These are phyloP conservation scores for Salticus scenicus DNA, from an alignment of 2,888 invertebrate genomes.

Conservation along the genomic window DNA sequence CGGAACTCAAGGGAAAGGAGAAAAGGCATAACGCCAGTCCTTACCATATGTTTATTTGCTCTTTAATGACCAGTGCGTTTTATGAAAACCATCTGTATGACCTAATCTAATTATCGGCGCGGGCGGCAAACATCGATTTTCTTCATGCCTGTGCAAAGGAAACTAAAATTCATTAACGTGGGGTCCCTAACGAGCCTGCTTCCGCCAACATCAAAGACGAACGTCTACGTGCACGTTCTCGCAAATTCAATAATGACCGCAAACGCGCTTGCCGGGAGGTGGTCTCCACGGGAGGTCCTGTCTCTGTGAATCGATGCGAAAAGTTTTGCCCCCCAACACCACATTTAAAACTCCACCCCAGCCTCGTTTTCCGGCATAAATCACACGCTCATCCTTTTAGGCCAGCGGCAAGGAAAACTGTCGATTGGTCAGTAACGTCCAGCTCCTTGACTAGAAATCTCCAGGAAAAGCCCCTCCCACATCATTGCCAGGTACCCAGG, in stretches of 20 bases:
- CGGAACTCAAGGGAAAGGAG: slow-evolving; percentile 9
- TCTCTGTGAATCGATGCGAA: slow-evolving; percentile 52
- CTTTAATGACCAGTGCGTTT: slow-evolving; percentile 69
- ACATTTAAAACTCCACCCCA: slow-evolving; percentile 58
- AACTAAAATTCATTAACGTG: slow-evolving; percentile 68
- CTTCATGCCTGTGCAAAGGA: slow-evolving; percentile 66
- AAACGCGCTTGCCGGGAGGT: slow-evolving; percentile 51
- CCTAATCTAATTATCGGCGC: slow-evolving; percentile 68
- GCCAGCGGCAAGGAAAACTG: slow-evolving; percentile 58
- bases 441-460: slow-evolving; percentile 36
- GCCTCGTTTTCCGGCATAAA: slow-evolving; percentile 57
- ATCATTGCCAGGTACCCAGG: slow-evolving; percentile 27
- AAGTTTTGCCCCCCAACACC: slow-evolving; percentile 50
- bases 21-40: slow-evolving; percentile 32
- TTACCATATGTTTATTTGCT: slow-evolving; percentile 68
- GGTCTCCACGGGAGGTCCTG: slow-evolving; percentile 58
- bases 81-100: slow-evolving; percentile 69
- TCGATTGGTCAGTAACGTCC: slow-evolving; percentile 67
- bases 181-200: slow-evolving; percentile 32
- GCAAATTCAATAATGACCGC: slow-evolving; percentile 70
- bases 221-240: slow-evolving; percentile 66
- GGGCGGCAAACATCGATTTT: slow-evolving; percentile 66
- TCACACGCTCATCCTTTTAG: slow-evolving; percentile 54
- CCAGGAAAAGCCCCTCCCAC: slow-evolving; percentile 60
- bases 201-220: slow-evolving; percentile 47